Percentiles rank a stretch among this genome's conserved stretches.
Evolutionary conservation across 2,797 vertebrate species (phyloP).

Genomic region (Moxostoma hubbsi): DNA sequence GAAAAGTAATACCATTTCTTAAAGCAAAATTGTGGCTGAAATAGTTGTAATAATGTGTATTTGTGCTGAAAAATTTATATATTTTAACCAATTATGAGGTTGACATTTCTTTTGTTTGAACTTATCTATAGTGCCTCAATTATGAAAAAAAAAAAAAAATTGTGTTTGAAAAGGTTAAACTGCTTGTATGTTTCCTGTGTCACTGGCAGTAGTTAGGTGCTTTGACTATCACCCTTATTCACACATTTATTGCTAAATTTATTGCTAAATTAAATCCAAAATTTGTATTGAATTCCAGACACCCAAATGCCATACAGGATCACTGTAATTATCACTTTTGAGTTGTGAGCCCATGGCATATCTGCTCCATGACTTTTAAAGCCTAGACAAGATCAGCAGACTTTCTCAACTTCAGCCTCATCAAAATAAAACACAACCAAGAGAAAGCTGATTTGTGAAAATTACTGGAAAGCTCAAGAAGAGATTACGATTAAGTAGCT

Average conservation of each 20-base stretch:
- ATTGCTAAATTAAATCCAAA: neutral
- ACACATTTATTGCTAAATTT: constrained; percentile 57
- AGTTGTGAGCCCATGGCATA: neutral
- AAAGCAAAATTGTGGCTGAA: no score
- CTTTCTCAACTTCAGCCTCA: constrained; percentile 19
- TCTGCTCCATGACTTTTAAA: constrained; percentile 3
- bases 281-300: neutral
- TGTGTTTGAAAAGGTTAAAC: constrained; percentile 70
- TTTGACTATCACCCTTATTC: constrained; percentile 71
- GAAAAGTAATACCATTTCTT: no score
- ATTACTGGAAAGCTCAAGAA: constrained; percentile 11
- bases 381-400: constrained; percentile 4
- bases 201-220: constrained; percentile 61
- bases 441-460: neutral
- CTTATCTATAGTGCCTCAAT: no score
- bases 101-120: no score
- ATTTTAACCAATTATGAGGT: no score
- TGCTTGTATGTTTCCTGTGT: constrained; percentile 72
- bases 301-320: neutral
- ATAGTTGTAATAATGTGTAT: no score
- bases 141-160: no score
- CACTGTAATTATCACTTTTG: constrained; percentile 25
- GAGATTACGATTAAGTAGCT: neutral
- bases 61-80: no score
- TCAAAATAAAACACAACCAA: constrained; percentile 16